Percentiles rank a stretch among this genome's conserved stretches.
Conservation (phyloP, 1,140 invertebrate genomes). For the Nasonia longicornis region DNA sequence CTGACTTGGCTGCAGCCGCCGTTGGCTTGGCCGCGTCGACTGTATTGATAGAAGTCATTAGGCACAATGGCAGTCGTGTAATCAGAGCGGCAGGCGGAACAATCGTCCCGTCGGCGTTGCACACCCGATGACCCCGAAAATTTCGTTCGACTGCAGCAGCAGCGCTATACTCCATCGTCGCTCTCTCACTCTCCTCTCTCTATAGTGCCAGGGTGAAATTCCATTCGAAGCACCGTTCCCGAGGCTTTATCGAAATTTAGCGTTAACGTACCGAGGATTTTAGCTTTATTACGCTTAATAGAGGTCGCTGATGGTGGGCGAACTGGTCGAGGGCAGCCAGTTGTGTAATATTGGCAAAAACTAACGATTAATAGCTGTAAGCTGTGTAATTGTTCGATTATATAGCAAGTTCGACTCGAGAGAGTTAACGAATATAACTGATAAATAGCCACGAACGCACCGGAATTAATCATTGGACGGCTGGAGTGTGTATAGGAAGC, state of each 20-base stretch:
- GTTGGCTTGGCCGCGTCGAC: neutral
- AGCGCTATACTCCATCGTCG: neutral
- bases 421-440: neutral
- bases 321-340: neutral
- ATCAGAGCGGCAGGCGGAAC: neutral
- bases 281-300: constrained; percentile 4
- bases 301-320: neutral
- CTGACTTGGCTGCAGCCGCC: neutral
- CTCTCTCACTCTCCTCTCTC: too few species aligned
- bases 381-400: neutral
- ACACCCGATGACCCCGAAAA: constrained; percentile 16
- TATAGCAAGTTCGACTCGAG: neutral
- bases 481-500: too few species aligned
- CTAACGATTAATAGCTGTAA: neutral
- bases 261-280: neutral
- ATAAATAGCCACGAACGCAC: neutral
- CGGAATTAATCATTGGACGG: too few species aligned
- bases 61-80: neutral
- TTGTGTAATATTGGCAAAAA: neutral
- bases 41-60: constrained; percentile 1
- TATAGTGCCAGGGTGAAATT: neutral
- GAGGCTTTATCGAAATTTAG: neutral
- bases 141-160: neutral
- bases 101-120: neutral
- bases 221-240: neutral